Percentiles rank a stretch among this genome's conserved stretches.
These are phyloP conservation scores for Bombus haemorrhoidalis DNA, from an alignment of 1,140 invertebrate genomes.

Conservation along the genomic window DNA sequence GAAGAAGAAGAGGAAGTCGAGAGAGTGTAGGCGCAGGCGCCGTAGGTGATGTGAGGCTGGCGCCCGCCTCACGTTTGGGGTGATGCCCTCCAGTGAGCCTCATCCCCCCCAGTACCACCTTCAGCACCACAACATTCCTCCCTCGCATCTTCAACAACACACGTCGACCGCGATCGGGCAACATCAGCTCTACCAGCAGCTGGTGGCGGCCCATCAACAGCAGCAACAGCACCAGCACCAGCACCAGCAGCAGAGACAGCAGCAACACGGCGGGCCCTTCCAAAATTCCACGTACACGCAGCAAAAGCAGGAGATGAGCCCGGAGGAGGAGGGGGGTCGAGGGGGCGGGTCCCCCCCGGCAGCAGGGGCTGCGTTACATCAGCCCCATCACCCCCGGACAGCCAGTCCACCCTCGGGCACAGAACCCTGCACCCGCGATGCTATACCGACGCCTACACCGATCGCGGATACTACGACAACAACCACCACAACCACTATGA, in stretches of 20 bases:
- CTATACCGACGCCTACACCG: constrained; percentile 82
- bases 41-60: constrained; percentile 82
- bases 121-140: constrained; percentile 80
- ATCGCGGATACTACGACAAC: constrained; percentile 81
- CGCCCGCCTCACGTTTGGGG: constrained; percentile 81
- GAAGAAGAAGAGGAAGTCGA: constrained; percentile 66
- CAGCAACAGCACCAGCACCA: constrained; percentile 75
- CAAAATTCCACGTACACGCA: constrained; percentile 81
- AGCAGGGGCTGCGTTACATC: constrained; percentile 82
- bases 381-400: constrained; percentile 81
- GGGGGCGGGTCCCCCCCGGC: constrained; percentile 85
- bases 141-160: constrained; percentile 78
- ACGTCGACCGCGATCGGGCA: constrained; percentile 77
- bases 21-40: constrained; percentile 73
- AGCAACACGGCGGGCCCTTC: constrained; percentile 78
- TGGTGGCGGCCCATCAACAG: constrained; percentile 81
- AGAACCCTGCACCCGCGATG: constrained; percentile 79
- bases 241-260: constrained; percentile 72
- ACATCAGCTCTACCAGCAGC: constrained; percentile 80
- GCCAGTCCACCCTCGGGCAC: constrained; percentile 81
- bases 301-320: constrained; percentile 84
- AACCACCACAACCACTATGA: constrained; percentile 72
- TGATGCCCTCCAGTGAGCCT: constrained; percentile 82
- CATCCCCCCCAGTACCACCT: constrained; percentile 82
- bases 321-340: constrained; percentile 86